Percentiles rank a stretch among this genome's conserved stretches.
These are phyloP conservation scores for Brachyptera putata DNA, from an alignment of 2,888 invertebrate species.

Conservation along the genomic window DNA sequence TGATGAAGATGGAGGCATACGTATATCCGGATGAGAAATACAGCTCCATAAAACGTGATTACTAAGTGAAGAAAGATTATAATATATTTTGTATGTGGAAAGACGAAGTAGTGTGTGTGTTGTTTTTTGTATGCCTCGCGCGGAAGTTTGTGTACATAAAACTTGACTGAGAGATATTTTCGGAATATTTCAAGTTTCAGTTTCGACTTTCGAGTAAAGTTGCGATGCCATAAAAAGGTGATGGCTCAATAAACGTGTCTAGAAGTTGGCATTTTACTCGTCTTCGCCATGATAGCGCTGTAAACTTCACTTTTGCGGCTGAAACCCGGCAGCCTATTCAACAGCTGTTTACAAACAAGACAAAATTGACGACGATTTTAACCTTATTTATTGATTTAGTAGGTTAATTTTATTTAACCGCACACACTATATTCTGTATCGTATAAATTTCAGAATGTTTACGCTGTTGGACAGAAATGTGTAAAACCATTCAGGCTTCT, in stretches of 20 bases:
- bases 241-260: conserved; percentile 21
- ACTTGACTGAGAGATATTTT: conserved; percentile 13
- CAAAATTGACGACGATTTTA: conserved; percentile 11
- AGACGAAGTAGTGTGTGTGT: conserved; percentile 15
- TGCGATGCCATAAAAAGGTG: conserved; percentile 18
- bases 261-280: conserved; percentile 11
- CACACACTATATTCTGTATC: too few relatives aligned
- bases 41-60: background rate
- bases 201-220: conserved; percentile 20
- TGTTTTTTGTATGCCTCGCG: conserved; percentile 4
- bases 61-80: conserved; percentile 19
- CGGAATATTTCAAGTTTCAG: conserved; percentile 19
- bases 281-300: conserved; percentile 7
- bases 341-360: conserved; percentile 17
- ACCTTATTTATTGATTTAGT: conserved; percentile 16
- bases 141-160: conserved; percentile 19
- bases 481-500: too few relatives aligned
- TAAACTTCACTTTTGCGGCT: conserved; percentile 10
- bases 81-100: too few relatives aligned
- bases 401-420: too few relatives aligned
- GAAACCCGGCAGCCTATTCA: background rate
- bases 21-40: conserved; percentile 8
- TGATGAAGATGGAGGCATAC: conserved; percentile 9
- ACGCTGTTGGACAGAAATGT: too few relatives aligned
- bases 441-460: too few relatives aligned